Base-by-base conservation (phyloP, 1,140 invertebrate genomes). In the Cydia fagiglandana region DNA sequence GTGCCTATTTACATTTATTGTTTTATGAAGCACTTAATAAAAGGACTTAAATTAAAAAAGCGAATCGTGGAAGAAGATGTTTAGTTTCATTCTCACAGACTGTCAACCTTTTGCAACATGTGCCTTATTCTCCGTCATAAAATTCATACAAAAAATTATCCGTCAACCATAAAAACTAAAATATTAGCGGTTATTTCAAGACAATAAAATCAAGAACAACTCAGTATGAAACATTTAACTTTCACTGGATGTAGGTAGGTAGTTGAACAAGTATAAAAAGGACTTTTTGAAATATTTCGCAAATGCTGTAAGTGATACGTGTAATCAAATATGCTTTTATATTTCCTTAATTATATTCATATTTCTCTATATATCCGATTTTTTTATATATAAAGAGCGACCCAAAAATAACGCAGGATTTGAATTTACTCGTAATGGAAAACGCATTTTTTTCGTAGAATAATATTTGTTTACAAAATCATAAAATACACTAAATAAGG, bases 171-270 rank as follows among this genome's bases (percentile, higher is more conserved):
- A 70, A 45, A 45, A n/a, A 70, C 66, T 41, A 20, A 68, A 68
- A 70, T 70, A 70, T 70, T 70, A 28, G 66, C 34, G 45, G 66
- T 70, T 70, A 70, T 70, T 70, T 17, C 66, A 6, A 38, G 66
- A 70, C 66, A 70, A 70, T 70, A 70, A 70, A 70, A 70, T 70
- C 30, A 70, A 70, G 66, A 41, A 70, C 66, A 70, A 70, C 66
- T 38, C 66, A n/a, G 66, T 70, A 70, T 61, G 20, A 45, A 45
- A 17, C 38, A 10, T n/a, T 45, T 17, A 17, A 70, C 66, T 70
- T 70, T 70, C 66, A 70, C 66, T 70, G 15, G 66, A 45, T 38
- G 38, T n/a, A 38, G 34, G 38, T n/a, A 38, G 34, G 34, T 34
- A 38, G 34, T 41, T 70, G n/a, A 10, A 41, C 13, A 30, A 70